A percentile compares a stretch with the other conserved stretches of the same genome.
Conservation (phyloP, 2,113 vertebrate genomes). For the Chrysemys picta region DNA sequence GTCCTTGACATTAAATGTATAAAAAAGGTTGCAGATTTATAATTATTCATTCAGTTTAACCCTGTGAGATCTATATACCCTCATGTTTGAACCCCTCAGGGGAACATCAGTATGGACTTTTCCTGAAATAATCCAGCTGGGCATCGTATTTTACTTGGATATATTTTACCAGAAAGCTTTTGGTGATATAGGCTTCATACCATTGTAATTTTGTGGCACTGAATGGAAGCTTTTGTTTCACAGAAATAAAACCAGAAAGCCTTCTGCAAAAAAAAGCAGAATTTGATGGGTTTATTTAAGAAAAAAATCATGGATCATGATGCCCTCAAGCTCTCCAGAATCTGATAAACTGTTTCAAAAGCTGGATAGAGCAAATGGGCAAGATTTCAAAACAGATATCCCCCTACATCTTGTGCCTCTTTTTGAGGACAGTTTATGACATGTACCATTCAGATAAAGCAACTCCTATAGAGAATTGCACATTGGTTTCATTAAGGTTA, state of each 20-base stretch:
- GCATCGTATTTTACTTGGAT: fast-evolving
- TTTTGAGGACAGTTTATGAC: not conserved
- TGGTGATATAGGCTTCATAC: not conserved
- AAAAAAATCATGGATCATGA: not conserved
- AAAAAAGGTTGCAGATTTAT: not conserved
- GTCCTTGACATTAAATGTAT: not conserved
- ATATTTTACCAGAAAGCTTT: not conserved
- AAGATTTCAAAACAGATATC: not conserved
- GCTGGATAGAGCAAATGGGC: not conserved
- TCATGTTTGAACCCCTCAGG: not conserved
- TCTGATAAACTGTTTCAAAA: not conserved
- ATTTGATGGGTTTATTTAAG: fast-evolving
- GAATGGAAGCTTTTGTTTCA: not conserved
- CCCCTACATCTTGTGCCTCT: not conserved
- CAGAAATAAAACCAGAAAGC: not conserved
- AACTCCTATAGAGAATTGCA: not conserved
- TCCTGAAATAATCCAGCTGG: not conserved
- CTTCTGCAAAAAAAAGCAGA: not conserved
- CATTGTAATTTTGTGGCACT: not conserved
- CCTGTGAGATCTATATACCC: not conserved
- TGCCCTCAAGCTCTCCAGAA: not conserved
- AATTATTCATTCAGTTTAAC: not conserved
- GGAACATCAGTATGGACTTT: not conserved
- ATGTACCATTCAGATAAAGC: not conserved
- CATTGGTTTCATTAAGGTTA: not conserved